A percentile compares a stretch with the other conserved stretches of the same genome.
These are phyloP conservation scores for Coronaproctus castanopsis DNA, from an alignment of 2,888 invertebrate species.

Conservation along the genomic window DNA sequence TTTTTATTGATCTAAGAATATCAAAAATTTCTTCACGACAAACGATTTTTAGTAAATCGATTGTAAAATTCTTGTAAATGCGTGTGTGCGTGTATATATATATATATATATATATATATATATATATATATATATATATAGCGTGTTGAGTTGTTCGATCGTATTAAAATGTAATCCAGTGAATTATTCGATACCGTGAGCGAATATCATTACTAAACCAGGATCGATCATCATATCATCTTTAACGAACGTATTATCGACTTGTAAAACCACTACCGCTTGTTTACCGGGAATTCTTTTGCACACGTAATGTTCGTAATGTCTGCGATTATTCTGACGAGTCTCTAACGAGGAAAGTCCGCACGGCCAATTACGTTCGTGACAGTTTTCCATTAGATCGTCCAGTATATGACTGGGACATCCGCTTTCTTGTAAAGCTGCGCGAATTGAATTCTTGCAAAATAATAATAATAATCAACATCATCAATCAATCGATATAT, in stretches of 20 bases:
- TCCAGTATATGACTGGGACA: slow-evolving; percentile 85
- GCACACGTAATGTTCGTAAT: slow-evolving; percentile 85
- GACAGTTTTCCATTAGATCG: slow-evolving; percentile 92
- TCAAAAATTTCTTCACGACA: too few species aligned
- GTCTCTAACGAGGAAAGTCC: slow-evolving; percentile 83
- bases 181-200: slow-evolving; percentile 81
- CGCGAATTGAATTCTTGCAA: slow-evolving; percentile 71
- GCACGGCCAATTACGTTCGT: slow-evolving; percentile 86
- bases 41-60: too few species aligned
- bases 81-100: too few species aligned
- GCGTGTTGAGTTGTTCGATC: too few species aligned
- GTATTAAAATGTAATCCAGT: too few species aligned
- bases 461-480: slow-evolving; percentile 6
- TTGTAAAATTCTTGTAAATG: too few species aligned
- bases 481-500: too few species aligned
- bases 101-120: too few species aligned
- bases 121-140: too few species aligned
- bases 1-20: too few species aligned
- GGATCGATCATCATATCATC: slow-evolving; percentile 93
- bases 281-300: slow-evolving; percentile 88
- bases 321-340: slow-evolving; percentile 75
- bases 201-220: slow-evolving; percentile 94
- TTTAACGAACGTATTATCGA: slow-evolving; percentile 86
- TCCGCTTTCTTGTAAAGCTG: slow-evolving; percentile 78
- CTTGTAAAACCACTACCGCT: slow-evolving; percentile 80